Conservation (phyloP, 2,888 invertebrate species). For the Hylaea fasciaria region DNA sequence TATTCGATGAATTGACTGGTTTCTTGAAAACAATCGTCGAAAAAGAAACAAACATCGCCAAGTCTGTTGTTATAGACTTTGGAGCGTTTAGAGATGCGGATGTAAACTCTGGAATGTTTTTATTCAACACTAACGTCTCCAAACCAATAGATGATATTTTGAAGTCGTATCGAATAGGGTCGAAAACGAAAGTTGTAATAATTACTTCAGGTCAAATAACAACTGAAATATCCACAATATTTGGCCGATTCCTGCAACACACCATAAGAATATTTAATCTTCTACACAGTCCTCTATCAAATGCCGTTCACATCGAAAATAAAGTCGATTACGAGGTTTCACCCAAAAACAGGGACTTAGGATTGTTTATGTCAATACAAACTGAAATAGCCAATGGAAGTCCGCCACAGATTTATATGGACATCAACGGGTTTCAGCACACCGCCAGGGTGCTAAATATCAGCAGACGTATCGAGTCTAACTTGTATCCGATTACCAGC, state of each 20-base stretch:
- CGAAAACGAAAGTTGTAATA: constrained; percentile 84
- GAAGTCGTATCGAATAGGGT: constrained; percentile 87
- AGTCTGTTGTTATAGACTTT: constrained; percentile 86
- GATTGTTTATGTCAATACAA: constrained; percentile 94
- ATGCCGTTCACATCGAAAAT: constrained; percentile 91
- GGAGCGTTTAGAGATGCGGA: constrained; percentile 94
- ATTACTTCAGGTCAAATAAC: constrained; percentile 93
- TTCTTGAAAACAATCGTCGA: constrained; percentile 91
- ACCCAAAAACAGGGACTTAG: constrained; percentile 93
- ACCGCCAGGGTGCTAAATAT: constrained; percentile 90
- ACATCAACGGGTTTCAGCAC: constrained; percentile 96
- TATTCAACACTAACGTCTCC: constrained; percentile 94
- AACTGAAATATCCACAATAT: constrained; percentile 92
- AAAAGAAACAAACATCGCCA: constrained; percentile 68
- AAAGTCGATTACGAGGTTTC: constrained; percentile 92
- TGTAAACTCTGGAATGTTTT: constrained; percentile 96
- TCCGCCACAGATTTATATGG: constrained; percentile 92
- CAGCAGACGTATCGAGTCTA: constrained; percentile 94
- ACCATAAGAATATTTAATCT: constrained; percentile 92
- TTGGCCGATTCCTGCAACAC: constrained; percentile 90
- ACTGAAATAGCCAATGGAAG: constrained; percentile 93
- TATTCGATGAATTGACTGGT: constrained; percentile 92
- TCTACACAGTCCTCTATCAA: constrained; percentile 86
- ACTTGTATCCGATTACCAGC: constrained; percentile 97
- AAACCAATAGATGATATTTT: constrained; percentile 92